Percentiles rank a stretch among this genome's conserved stretches.
These are phyloP conservation scores for Malaclemys terrapin DNA, from an alignment of 2,113 vertebrate genomes.

Conservation along the genomic window DNA sequence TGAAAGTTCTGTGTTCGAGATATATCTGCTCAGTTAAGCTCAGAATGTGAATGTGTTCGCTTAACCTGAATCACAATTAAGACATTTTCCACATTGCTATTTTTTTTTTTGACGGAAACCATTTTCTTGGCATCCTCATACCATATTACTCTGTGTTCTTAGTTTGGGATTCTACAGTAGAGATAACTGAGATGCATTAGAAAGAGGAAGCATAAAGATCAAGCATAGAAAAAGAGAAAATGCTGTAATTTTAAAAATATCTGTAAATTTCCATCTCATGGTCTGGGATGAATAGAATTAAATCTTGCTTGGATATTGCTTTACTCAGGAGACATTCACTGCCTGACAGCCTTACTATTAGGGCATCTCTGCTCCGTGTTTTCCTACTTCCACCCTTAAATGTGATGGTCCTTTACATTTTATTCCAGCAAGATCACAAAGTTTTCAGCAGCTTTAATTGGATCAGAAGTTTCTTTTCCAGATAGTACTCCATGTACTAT, in stretches of 20 bases:
- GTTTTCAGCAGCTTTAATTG: neutral
- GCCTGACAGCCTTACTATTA: neutral
- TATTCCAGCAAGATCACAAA: neutral
- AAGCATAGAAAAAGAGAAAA: neutral
- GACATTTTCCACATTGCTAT: neutral
- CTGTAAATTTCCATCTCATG: neutral
- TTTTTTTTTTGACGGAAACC: neutral
- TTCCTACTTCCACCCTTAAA: neutral
- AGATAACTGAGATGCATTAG: neutral
- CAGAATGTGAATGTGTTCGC: neutral
- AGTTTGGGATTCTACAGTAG: neutral
- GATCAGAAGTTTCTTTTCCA: neutral
- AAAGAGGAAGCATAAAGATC: neutral
- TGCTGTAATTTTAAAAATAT: neutral
- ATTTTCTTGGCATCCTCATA: neutral
- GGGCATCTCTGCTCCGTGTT: neutral
- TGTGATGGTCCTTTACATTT: neutral
- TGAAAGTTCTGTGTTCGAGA: fast-evolving
- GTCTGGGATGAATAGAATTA: neutral
- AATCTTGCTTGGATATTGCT: neutral
- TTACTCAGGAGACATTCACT: neutral
- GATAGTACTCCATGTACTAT: neutral
- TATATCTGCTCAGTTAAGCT: neutral
- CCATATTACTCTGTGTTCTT: neutral
- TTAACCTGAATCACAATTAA: neutral